Conservation (phyloP, 2,797 vertebrate genomes). For the Enteromius treurensis region DNA sequence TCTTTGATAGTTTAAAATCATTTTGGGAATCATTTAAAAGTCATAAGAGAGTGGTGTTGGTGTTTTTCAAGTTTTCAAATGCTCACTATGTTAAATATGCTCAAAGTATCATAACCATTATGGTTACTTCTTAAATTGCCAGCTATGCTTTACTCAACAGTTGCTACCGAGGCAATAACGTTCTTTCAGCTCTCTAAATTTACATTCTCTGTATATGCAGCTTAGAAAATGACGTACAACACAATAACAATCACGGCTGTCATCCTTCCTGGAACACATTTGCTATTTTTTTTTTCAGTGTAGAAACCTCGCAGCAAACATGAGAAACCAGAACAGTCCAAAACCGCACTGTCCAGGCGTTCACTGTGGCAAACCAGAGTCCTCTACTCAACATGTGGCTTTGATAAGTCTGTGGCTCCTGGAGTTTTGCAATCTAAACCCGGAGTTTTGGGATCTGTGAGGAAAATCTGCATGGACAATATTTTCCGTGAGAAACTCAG, state of each 20-base stretch:
- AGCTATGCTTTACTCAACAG: conserved; percentile 8
- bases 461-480: conserved; percentile 42
- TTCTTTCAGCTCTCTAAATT: neutral
- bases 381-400: conserved; percentile 55
- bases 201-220: conserved; percentile 5
- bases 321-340: conserved; percentile 24
- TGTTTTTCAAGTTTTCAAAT: conserved; percentile 15
- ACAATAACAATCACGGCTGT: conserved; percentile 20
- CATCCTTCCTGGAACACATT: conserved; percentile 21
- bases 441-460: conserved; percentile 40
- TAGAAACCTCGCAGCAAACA: conserved; percentile 23
- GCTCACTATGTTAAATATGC: conserved; percentile 20
- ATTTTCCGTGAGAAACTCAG: conserved; percentile 43
- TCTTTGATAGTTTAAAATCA: conserved; percentile 12
- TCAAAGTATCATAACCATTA: conserved; percentile 19
- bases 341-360: conserved; percentile 43
- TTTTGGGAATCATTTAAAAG: conserved; percentile 21
- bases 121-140: neutral
- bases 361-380: conserved; percentile 37
- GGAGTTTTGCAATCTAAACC: conserved; percentile 37
- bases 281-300: neutral
- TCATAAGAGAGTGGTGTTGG: conserved; percentile 6
- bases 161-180: neutral
- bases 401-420: conserved; percentile 57
- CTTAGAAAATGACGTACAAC: conserved; percentile 4